A percentile compares a stretch with the other conserved stretches of the same genome.
Conservation (phyloP, 2,888 invertebrate genomes). For the Serrognathus titanus region DNA sequence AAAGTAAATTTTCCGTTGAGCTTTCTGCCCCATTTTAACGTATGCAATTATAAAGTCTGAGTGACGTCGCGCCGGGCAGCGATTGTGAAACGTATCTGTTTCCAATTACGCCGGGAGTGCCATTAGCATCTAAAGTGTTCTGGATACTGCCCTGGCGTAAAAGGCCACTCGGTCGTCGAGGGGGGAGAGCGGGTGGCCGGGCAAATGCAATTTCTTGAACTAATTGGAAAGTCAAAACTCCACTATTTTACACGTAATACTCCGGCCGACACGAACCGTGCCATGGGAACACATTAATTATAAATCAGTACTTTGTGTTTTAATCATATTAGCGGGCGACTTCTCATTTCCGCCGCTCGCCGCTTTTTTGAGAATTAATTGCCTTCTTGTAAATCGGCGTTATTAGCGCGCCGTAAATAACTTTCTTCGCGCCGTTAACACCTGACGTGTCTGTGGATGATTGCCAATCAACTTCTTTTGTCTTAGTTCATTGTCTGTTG, state of each 20-base stretch:
- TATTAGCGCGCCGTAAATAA: conserved; percentile 9
- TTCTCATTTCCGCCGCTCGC: conserved; percentile 11
- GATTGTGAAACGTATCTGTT: neutral
- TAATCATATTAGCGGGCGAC: conserved; percentile 26
- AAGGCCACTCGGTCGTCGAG: conserved; percentile 15
- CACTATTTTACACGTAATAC: conserved; percentile 38
- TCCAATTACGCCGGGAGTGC: neutral
- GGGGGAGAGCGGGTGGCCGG: conserved; percentile 12
- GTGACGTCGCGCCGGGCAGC: neutral
- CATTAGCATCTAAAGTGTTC: conserved; percentile 5
- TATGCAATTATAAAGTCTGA: no score
- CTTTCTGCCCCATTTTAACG: no score
- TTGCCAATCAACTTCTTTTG: no score
- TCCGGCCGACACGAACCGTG: conserved; percentile 24
- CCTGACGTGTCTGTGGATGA: no score
- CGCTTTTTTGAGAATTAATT: conserved; percentile 1
- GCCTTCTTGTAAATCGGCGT: conserved; percentile 4
- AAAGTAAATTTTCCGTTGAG: no score
- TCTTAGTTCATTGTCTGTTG: no score
- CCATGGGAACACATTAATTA: conserved; percentile 33
- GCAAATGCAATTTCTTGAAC: conserved; percentile 40
- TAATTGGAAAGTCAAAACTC: conserved; percentile 44
- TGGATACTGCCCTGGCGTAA: conserved; percentile 15
- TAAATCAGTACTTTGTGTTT: conserved; percentile 34
- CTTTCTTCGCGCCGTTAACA: neutral